These are phyloP conservation scores for Dastarcus helophoroides DNA, from an alignment of 2,888 invertebrate species.

Conservation along the genomic window DNA sequence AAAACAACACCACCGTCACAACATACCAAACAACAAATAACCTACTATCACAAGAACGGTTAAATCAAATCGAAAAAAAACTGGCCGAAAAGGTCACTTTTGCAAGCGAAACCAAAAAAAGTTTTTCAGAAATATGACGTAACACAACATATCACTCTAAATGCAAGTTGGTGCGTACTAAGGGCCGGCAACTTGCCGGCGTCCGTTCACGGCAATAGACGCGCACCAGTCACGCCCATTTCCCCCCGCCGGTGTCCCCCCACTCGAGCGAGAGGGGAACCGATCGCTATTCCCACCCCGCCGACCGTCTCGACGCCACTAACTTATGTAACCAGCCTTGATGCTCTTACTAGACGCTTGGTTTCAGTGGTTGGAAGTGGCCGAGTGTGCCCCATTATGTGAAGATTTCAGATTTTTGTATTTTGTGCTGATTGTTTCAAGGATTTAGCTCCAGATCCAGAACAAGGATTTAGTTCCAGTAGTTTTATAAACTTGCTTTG, in stretches of 20 bases:
- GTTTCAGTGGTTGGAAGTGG: too few relatives aligned
- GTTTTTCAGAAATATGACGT: slow-evolving; percentile 39
- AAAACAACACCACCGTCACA: slow-evolving; percentile 24
- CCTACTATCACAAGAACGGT: slow-evolving; percentile 14
- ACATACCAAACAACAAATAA: slow-evolving; percentile 21
- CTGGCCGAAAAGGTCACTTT: slow-evolving; percentile 37
- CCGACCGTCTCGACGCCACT: too few relatives aligned
- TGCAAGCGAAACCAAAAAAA: slow-evolving; percentile 38
- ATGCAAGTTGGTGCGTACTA: slow-evolving; percentile 40
- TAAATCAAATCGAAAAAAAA: slow-evolving; percentile 12
- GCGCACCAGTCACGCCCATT: slow-evolving; percentile 38
- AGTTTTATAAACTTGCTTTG: too few relatives aligned
- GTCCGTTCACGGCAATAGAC: slow-evolving; percentile 36
- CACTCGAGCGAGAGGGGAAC: slow-evolving; percentile 12
- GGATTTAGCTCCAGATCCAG: too few relatives aligned
- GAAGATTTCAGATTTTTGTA: too few relatives aligned
- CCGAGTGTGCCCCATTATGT: too few relatives aligned
- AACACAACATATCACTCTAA: slow-evolving; percentile 40
- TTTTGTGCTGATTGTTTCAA: too few relatives aligned
- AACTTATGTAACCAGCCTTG: slow-evolving; percentile 1
- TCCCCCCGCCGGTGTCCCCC: slow-evolving; percentile 25
- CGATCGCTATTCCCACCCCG: too few relatives aligned
- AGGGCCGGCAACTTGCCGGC: slow-evolving; percentile 31
- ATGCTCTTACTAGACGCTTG: too few relatives aligned
- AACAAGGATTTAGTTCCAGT: too few relatives aligned